phyloP scores from a whole-genome alignment of 2,888 invertebrate genomes.

The Dynastes grantii region DNA sequence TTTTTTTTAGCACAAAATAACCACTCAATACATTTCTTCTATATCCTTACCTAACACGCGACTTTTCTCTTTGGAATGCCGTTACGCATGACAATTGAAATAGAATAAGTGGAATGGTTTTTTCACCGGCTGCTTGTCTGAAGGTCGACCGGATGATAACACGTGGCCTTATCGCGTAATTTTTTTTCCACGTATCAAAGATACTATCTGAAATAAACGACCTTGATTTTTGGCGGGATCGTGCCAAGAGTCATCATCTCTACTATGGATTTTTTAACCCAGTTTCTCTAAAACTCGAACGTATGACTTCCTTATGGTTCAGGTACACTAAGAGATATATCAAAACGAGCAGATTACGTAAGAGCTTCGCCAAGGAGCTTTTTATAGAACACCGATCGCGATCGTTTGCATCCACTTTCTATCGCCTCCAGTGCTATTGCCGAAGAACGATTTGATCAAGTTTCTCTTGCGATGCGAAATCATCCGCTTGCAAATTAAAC shows the following conservation, averaged over 20 bases:
- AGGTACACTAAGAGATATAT: not conserved
- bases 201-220: constrained; percentile 33
- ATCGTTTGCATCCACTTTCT: constrained; percentile 43
- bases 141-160: constrained; percentile 47
- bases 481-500: not conserved
- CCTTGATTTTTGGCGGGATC: constrained; percentile 38
- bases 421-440: constrained; percentile 24
- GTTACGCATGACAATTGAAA: not conserved
- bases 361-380: constrained; percentile 28
- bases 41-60: not conserved
- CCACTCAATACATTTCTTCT: too few relatives aligned
- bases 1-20: too few relatives aligned
- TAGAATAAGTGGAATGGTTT: not conserved
- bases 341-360: constrained; percentile 27
- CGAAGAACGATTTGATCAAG: constrained; percentile 2
- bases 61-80: not conserved
- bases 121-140: not conserved
- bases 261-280: constrained; percentile 26
- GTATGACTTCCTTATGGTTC: constrained; percentile 26
- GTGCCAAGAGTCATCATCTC: constrained; percentile 33
- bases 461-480: constrained; percentile 27
- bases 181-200: constrained; percentile 23
- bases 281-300: constrained; percentile 32
- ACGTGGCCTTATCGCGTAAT: constrained; percentile 36
- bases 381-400: constrained; percentile 37